These are phyloP conservation scores for Tetragnatha versicolor DNA, from an alignment of 1,140 invertebrate species.

Conservation along the genomic window DNA sequence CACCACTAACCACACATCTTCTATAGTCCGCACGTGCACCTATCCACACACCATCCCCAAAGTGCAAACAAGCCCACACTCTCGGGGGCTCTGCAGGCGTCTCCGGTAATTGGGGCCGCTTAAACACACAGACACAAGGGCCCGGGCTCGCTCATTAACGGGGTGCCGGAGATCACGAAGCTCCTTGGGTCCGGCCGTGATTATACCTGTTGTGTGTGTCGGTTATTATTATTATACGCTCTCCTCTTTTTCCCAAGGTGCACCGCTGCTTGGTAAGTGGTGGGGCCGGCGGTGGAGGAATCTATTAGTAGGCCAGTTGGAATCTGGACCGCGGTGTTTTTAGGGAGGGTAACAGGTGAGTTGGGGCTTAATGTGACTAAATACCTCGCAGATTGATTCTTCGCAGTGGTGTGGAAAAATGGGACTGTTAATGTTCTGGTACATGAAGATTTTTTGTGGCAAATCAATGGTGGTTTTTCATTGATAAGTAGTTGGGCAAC, in stretches of 20 bases:
- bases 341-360: too few relatives aligned
- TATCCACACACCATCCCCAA: background rate
- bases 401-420: too few relatives aligned
- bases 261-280: constrained; percentile 5
- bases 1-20: background rate
- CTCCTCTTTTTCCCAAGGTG: too few relatives aligned
- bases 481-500: too few relatives aligned
- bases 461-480: too few relatives aligned
- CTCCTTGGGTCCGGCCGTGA: constrained; percentile 20
- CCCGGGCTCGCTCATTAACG: constrained; percentile 25
- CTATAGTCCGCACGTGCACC: background rate
- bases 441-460: too few relatives aligned
- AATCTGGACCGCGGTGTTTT: background rate
- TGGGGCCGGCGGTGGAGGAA: constrained; percentile 29
- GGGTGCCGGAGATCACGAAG: constrained; percentile 35
- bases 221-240: too few relatives aligned
- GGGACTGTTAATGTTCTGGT: too few relatives aligned
- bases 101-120: constrained; percentile 16
- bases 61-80: constrained; percentile 20
- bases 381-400: too few relatives aligned
- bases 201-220: too few relatives aligned
- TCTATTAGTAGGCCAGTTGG: constrained; percentile 37
- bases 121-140: constrained; percentile 12
- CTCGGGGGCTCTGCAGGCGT: constrained; percentile 25
- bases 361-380: too few relatives aligned